Percentiles rank a stretch among this genome's conserved stretches.
Evolutionary conservation across 2,888 invertebrate genomes (phyloP).

Genomic region (Luperina testacea): DNA sequence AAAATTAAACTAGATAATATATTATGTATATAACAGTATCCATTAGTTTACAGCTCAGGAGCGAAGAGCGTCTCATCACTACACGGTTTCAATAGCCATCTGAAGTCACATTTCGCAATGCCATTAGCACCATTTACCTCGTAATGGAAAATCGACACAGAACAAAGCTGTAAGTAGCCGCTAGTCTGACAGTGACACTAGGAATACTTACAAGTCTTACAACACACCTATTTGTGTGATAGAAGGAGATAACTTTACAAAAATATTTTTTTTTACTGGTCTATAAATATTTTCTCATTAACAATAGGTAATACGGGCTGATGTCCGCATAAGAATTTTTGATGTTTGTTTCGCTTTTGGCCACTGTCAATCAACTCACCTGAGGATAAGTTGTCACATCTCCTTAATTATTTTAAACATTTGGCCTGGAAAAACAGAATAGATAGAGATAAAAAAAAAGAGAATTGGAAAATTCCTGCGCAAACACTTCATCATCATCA

Average conservation of each 20-base stretch:
- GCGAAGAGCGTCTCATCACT: neutral
- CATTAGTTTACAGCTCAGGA: neutral
- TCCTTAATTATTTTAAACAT: neutral
- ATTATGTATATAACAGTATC: neutral
- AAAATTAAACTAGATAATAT: neutral
- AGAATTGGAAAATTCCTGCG: neutral
- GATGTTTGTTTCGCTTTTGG: neutral
- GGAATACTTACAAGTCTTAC: neutral
- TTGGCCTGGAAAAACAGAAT: neutral
- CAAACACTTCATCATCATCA: too few species aligned
- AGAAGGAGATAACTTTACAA: neutral
- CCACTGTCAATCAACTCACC: too few species aligned
- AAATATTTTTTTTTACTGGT: neutral
- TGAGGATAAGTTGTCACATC: neutral
- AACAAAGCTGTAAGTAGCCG: neutral
- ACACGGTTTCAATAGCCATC: slow-evolving; percentile 2
- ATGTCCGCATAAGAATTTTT: neutral
- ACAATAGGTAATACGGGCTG: neutral
- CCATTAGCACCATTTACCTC: slow-evolving; percentile 24
- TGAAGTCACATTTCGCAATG: neutral
- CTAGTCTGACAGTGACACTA: neutral
- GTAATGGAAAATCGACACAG: slow-evolving; percentile 32
- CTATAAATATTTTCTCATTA: neutral
- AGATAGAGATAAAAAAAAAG: neutral
- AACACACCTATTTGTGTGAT: neutral